Base-by-base conservation (phyloP, 2,797 vertebrate genomes). In the Crenichthys baileyi region DNA sequence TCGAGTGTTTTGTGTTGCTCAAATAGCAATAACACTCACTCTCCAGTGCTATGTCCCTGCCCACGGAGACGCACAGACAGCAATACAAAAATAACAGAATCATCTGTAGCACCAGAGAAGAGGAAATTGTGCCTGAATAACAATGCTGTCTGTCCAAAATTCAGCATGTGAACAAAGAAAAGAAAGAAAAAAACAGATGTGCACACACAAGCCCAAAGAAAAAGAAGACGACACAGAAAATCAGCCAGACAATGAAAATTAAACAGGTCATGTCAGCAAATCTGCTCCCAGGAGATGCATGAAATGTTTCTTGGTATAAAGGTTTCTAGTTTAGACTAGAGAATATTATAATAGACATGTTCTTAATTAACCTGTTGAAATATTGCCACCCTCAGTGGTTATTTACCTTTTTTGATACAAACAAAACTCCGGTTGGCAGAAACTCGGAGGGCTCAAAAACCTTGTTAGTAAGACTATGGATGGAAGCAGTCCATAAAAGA, bases 31-130 rank as follows among this genome's bases (percentile, higher is more conserved):
- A 88, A 88, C 87, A 75, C 75, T 87, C 75, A 73, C 88, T 80
- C 85, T 79, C 75, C 74, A 56, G 84, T 84, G 85, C 87, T 77
- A 68, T 88, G 88, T 88, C 87, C 90, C 87, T 86, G 85, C 86
- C 86, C 85, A 77, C 73, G 78, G 78, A 90, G 77, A 87, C 75
- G 88, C 90, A 90, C 78, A 88, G 77, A 91, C 71, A 79, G 81
- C 73, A 77, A 86, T 86, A 93, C 88, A 85, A 88, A 90, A 83
- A 93, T 44, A 87, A 91, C 77, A 87, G 60, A 81, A 81, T 89
- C 65, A 76, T 92, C 81, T 93, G 91, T 94, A 96, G 95, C 95
- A 96, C 94, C 95, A 95, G 74, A 83, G 83, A 88, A 87, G 86
- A 91, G 79, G 80, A 88, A 87, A 90, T 90, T 78, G 72, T 75